Evolutionary conservation across 2,888 invertebrate species (phyloP), one percentile per base, ranked within the genome.

Genomic region (Apocheima hispidaria): DNA sequence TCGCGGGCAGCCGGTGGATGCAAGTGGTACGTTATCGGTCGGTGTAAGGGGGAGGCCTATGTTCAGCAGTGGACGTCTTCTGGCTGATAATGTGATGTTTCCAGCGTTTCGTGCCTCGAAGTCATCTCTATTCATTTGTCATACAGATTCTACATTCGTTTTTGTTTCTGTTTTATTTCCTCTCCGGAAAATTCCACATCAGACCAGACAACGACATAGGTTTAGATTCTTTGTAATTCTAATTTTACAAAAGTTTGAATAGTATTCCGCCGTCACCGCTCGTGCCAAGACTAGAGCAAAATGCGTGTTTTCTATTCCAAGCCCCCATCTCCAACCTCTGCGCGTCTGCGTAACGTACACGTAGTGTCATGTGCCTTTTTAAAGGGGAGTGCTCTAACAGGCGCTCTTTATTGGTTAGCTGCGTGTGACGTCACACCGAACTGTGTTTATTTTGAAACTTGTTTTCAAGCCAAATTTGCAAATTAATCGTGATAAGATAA

Each of bases 341-440:
- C 64, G 48, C 52, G 65, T 58, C 61, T 62, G 66, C 67, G 50
- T 57, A 60, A 52, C 36, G 38, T 43, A 43, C 46, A 65, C 61
- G 53, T 74, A 69, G 65, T 73, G 81, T 84, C 82, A 81, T 78
- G 80, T 78, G 77, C 73, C 78, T 78, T 76, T 68, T 68, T 68
- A 74, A 73, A 83, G 82, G 87, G 91, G 92, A 90, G 89, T 91
- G 90, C 69, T 80, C 74, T 68, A 72, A 77, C 71, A 71, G 61
- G 50, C 57, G 44, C 60, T 72, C 72, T 66, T 75, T 62, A 90
- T 92, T 91, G 90, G 91, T 67, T 62, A 73, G 59, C 35, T 23
- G 21, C 20, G 38, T 35, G 73, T 89, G 89, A 89, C 88, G 87
- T 89, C 86, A 86, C 72, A 48, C 33, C 60, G 70, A 49, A 66